A percentile compares a stretch with the other conserved stretches of the same genome.
These are phyloP conservation scores for Rhingia campestris DNA, from an alignment of 2,888 invertebrate genomes.

Conservation along the genomic window DNA sequence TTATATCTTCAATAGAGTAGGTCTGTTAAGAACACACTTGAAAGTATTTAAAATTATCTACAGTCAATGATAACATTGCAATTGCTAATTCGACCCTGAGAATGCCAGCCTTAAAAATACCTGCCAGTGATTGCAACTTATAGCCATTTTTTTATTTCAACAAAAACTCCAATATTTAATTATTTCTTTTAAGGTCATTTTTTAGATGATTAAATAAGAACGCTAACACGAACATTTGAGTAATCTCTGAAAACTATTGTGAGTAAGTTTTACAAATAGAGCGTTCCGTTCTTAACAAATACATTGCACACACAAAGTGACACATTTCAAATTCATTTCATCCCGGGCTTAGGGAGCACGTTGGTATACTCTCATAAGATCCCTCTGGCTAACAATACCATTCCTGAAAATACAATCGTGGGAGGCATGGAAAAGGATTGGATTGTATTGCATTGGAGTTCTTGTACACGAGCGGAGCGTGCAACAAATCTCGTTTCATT, in stretches of 20 bases:
- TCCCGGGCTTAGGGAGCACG: constrained; percentile 48
- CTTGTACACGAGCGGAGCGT: constrained; percentile 42
- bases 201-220: constrained; percentile 4
- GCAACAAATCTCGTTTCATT: constrained; percentile 70
- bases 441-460: too few species aligned
- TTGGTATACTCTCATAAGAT: constrained; percentile 37
- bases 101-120: too few species aligned
- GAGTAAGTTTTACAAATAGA: constrained; percentile 42
- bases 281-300: constrained; percentile 7
- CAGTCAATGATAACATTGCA: too few species aligned
- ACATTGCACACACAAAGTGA: constrained; percentile 50
- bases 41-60: too few species aligned
- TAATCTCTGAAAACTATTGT: constrained; percentile 57
- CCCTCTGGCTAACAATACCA: constrained; percentile 61
- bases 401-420: constrained; percentile 27
- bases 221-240: constrained; percentile 37
- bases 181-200: too few species aligned
- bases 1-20: too few species aligned
- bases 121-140: too few species aligned
- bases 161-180: too few species aligned
- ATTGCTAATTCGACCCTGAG: too few species aligned
- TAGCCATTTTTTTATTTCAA: too few species aligned
- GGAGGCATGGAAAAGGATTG: constrained; percentile 46
- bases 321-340: constrained; percentile 66
- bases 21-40: too few species aligned